Evolutionary conservation across 2,113 vertebrate genomes (phyloP), one percentile per base, ranked within the genome.

Genomic region (Daubentonia madagascariensis): DNA sequence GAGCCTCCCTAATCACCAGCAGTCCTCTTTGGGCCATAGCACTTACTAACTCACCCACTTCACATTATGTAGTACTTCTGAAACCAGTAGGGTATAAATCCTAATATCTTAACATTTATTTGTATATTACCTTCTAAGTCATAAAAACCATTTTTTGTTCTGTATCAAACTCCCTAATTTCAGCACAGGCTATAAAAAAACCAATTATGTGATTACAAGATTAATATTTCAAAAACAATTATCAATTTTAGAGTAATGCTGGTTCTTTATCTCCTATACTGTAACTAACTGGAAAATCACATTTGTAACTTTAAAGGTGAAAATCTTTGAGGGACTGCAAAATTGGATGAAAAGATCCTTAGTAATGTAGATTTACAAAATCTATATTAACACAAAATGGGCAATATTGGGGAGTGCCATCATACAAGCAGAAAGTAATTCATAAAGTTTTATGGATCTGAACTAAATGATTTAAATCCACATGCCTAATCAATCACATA

Each of bases 151-250:
- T 43, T 89, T 50, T 87, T 68, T n/a, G 43, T 28, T 63, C 59
- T 63, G 68, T 40, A 85, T 61, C 54, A 79, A 84, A 59, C 67
- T 85, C 73, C 37, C 94, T 92, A 50, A 78, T 91, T 97, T 65
- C 28, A 75, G 22, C 40, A 89, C 4, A 94, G 20, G 35, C 12
- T 65, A 14, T 68, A 63, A 88, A 93, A 81, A 83, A 91, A 52
- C 20, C 7, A 80, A 90, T 40, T n/a, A 28, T 25, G 23, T 63
- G 54, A 85, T 37, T 91, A 83, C 83, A 94, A 78, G 22, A 70
- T 35, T 70, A 93, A 54, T 70, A 65, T 16, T 87, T 83, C 45
- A 81, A 89, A 85, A 88, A 35, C 22, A 84, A 18, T 63, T 37
- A 67, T 35, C 14, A 57, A n/a, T 57, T 79, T 79, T 61, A 35